Evolutionary conservation across 2,888 invertebrate species (phyloP), one percentile per base, ranked within the genome.

Genomic region (Frankliniella fusca): DNA sequence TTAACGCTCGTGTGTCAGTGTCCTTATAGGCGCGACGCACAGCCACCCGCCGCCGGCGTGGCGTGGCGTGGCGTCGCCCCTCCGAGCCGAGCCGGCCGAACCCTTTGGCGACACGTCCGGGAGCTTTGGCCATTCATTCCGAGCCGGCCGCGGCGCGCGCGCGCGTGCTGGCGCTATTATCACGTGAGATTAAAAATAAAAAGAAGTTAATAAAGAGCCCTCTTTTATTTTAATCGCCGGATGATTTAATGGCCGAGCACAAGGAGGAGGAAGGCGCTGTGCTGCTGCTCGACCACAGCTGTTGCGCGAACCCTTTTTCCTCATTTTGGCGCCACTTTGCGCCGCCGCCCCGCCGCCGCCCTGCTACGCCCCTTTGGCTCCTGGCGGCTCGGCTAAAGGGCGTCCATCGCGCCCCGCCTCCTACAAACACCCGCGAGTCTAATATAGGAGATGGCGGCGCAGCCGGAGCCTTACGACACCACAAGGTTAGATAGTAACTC

Each of bases 111-210:
- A 61, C 61, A 61, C 61, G 61, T 61, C 61, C n/a, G 61, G 61
- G 61, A 61, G 61, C 61, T 61, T 61, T 61, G n/a, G 20, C 61
- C 61, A 81, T 81, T 82, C 79, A 79, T 80, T 82, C 81, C 23
- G 20, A 76, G 48, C 27, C 20, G 8, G 65, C 9, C 70, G 70
- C 54, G 15, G 18, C 54, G 54, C 11, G 54, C 18, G 54, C 54
- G 54, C 70, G 70, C 70, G 70, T 76, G 70, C 70, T 76, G 70
- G 23, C 70, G 27, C 70, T 27, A 76, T 76, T 76, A 76, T 76
- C 70, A 76, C 70, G 70, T 76, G 70, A 27, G 70, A 76, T 76
- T 76, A 76, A 23, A 27, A 27, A 76, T 76, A 27, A 76, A 23
- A 76, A 76, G 70, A 76, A 76, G 70, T 76, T 76, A 76, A 76